A percentile compares a stretch with the other conserved stretches of the same genome.
Evolutionary conservation across 2,113 vertebrate genomes (phyloP).

Genomic region (Semicossyphus pulcher): DNA sequence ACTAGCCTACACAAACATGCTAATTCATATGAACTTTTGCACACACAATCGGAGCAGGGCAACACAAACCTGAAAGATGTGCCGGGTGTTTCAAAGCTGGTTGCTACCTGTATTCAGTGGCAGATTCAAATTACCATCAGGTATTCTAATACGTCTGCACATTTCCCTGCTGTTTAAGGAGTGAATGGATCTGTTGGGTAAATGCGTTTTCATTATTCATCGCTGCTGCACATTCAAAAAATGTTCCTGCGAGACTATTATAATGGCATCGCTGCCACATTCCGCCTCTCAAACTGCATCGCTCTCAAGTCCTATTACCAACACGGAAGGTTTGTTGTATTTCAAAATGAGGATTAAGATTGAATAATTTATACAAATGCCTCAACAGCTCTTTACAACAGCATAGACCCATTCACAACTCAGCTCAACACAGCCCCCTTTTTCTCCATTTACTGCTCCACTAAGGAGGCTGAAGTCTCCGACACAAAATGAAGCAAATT

Average conservation of each 20-base stretch:
- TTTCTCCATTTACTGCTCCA: neutral
- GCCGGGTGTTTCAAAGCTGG: constrained; percentile 44
- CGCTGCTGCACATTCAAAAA: constrained; percentile 60
- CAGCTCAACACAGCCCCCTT: neutral
- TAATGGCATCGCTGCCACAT: constrained; percentile 49
- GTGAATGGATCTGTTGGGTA: constrained; percentile 59
- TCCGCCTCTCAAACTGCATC: constrained; percentile 67
- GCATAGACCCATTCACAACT: constrained; percentile 10
- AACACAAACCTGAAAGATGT: constrained; percentile 23
- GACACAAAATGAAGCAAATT: constrained; percentile 63
- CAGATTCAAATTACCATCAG: constrained; percentile 54
- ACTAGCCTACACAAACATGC: neutral
- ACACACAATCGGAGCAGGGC: constrained; percentile 15
- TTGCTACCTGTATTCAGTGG: constrained; percentile 42
- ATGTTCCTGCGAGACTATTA: constrained; percentile 54
- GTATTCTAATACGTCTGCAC: constrained; percentile 32
- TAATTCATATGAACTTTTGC: neutral
- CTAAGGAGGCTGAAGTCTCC: constrained; percentile 24
- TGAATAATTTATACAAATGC: constrained; percentile 82
- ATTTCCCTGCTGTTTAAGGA: constrained; percentile 43
- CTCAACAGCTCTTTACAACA: constrained; percentile 66
- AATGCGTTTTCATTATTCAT: constrained; percentile 74
- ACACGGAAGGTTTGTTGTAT: constrained; percentile 62
- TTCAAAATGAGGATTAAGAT: constrained; percentile 68
- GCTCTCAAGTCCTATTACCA: constrained; percentile 57